Evolutionary conservation across 2,888 invertebrate species (phyloP), one percentile per base, ranked within the genome.

Genomic region (Epistrophe grossulariae): DNA sequence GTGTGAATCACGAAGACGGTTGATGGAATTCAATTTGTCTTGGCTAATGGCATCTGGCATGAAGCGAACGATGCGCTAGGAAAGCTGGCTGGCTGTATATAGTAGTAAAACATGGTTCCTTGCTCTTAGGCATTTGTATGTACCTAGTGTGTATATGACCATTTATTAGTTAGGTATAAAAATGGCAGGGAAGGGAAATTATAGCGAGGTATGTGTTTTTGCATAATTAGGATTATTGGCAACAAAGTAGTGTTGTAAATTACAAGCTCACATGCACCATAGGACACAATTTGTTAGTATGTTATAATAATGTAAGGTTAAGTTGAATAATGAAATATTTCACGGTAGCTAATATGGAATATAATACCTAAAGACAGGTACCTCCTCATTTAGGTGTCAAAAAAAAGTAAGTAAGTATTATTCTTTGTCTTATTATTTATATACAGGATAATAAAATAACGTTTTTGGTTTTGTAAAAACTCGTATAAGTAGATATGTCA

Each of bases 11-110:
- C 82, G 87, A 87, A 79, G 79, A 82, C 87, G 87, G 52, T 82
- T 87, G 87, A 87, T 87, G 87, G 87, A 87, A 87, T 87, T 87
- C 87, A 87, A 87, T 87, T 82, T 87, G 87, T 87, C 87, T 87
- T 87, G 71, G 43, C 79, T 87, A 87, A 87, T 87, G 87, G 87
- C 82, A 85, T 79, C 82, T 82, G 82, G 79, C 79, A 87, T 74
- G 78, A 70, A 72, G 76, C 74, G 38, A 57, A 59, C 38, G 40
- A 57, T 57, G 71, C 57, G 40, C 71, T 43, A 52, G 48, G 48
- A 52, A 40, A 70, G 70, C 40, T 52, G 1, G n/a, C 19, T 24
- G 24, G n/a, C n/a, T n/a, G n/a, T n/a, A n/a, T n/a, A n/a, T 24
- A 24, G n/a, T 24, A 24, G 24, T 24, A 48, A 17, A 10, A 19